Evolutionary conservation across 2,113 vertebrate species (phyloP), one percentile per base, ranked within the genome.

Genomic region (Tychaedon coryphoeus): DNA sequence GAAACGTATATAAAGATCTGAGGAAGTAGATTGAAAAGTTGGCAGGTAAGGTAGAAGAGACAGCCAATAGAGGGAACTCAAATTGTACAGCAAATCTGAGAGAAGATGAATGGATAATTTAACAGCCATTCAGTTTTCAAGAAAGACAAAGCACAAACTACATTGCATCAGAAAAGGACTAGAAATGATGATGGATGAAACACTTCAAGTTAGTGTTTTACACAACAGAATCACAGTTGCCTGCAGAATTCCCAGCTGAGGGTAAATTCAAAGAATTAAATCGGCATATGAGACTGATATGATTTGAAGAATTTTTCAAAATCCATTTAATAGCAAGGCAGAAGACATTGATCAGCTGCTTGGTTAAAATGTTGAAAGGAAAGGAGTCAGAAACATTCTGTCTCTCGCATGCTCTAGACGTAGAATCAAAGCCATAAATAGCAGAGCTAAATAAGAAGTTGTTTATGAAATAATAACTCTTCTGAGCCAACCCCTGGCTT

Each of bases 71-170:
- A 97, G 86, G 92, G 61, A 96, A 97, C 96, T 95, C 86, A 96
- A 96, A 97, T 74, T 76, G 92, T 97, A 97, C 96, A 97, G 97
- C 96, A 98, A 97, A 97, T 97, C 96, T 92, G 96, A 98, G 98
- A 97, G 97, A 98, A 98, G 98, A 98, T 98, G 98, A 98, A 98
- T 98, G 98, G 98, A 98, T 98, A 98, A 98, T 98, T 98, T 98
- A 98, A 98, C 98, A 98, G 98, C 97, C 95, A 94, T 97, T 98
- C 98, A 98, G 97, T 98, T 98, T 98, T 97, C 97, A 98, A 98
- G 98, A 98, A 98, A 98, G 98, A 98, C 96, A 97, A 98, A 98
- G 97, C 95, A 95, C 98, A 97, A 98, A 98, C 95, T 98, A 97
- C 96, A 98, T 98, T 98, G 98, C 96, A 98, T 97, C 98, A 98